Conservation (phyloP, 2,888 invertebrate species). For the Philhelius pedissequus region DNA sequence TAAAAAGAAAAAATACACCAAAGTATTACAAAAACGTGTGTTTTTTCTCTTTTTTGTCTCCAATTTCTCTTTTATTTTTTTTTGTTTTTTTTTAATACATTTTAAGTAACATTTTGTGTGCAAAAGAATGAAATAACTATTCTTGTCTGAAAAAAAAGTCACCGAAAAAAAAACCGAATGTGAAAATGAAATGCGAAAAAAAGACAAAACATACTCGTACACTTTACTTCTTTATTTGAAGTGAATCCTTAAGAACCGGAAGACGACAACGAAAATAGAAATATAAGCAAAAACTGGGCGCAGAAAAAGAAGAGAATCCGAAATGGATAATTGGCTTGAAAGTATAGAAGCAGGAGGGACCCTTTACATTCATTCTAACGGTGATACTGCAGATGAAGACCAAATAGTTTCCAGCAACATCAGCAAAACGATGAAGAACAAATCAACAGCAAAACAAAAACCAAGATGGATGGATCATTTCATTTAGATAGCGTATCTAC, state of each 20-base stretch:
- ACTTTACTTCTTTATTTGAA: conserved; percentile 59
- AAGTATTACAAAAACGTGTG: conserved; percentile 32
- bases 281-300: neutral
- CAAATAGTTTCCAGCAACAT: conserved; percentile 5
- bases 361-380: neutral
- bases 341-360: neutral
- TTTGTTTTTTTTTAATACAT: neutral
- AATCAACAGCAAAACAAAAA: neutral
- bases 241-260: conserved; percentile 59
- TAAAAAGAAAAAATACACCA: neutral
- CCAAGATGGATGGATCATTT: conserved; percentile 61
- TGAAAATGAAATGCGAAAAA: conserved; percentile 18
- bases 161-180: conserved; percentile 41
- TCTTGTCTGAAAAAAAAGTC: neutral
- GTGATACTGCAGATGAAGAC: conserved; percentile 51
- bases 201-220: neutral
- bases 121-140: conserved; percentile 13
- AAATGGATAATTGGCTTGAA: conserved; percentile 49
- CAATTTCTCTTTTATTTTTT: neutral
- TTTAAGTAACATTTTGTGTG: neutral
- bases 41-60: neutral
- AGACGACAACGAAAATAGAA: neutral
- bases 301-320: conserved; percentile 16
- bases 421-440: neutral
- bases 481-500: conserved; percentile 13